Conservation (phyloP, 1,140 invertebrate species). For the Scaptodrosophila lebanonensis region DNA sequence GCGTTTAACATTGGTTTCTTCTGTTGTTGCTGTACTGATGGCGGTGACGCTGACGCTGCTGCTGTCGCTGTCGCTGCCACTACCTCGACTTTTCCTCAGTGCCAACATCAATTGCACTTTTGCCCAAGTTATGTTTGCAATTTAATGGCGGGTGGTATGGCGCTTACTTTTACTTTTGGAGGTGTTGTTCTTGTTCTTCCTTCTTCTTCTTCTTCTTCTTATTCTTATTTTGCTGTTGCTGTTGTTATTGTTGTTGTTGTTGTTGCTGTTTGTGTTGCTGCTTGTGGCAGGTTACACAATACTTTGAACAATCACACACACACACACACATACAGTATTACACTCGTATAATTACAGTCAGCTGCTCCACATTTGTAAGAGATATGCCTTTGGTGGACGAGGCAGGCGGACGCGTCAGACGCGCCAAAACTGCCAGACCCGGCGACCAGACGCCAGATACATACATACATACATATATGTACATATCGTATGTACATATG, state of each 20-base stretch:
- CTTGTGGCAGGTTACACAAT: constrained; percentile 38
- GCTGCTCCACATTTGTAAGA: constrained; percentile 38
- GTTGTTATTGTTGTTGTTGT: constrained; percentile 6
- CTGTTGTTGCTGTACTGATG: constrained; percentile 22
- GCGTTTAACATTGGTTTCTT: constrained; percentile 36
- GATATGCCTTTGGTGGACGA: background rate
- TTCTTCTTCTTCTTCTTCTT: constrained; percentile 36
- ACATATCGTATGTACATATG: background rate
- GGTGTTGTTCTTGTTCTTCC: constrained; percentile 22
- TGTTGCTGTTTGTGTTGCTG: constrained; percentile 34
- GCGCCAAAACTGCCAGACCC: background rate
- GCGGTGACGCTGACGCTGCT: background rate
- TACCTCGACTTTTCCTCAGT: constrained; percentile 14
- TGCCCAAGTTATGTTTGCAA: constrained; percentile 36
- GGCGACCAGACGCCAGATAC: background rate
- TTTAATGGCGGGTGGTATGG: constrained; percentile 14
- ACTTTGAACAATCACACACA: constrained; percentile 12
- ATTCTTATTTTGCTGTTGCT: background rate
- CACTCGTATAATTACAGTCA: constrained; percentile 34
- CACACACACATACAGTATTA: constrained; percentile 4
- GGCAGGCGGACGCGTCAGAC: background rate
- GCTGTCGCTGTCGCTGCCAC: too few species aligned
- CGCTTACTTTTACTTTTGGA: too few species aligned
- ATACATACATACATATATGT: background rate
- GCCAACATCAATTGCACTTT: constrained; percentile 41